These are phyloP conservation scores for Mizuhopecten yessoensis DNA, from an alignment of 1,140 invertebrate genomes.

Conservation along the genomic window DNA sequence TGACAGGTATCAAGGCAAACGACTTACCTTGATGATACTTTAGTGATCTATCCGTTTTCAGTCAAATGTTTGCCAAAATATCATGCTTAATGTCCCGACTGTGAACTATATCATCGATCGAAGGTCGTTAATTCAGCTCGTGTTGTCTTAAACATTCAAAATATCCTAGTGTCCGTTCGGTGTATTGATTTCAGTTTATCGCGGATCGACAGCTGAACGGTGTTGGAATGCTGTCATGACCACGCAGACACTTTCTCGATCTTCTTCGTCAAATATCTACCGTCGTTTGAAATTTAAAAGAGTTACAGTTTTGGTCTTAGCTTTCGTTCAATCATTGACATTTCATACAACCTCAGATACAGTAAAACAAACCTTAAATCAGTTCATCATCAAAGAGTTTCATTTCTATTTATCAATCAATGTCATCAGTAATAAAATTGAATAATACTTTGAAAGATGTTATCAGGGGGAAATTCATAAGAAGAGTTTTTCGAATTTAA, in stretches of 20 bases:
- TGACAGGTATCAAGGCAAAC: neutral
- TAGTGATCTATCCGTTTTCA: neutral
- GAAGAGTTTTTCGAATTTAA: too few species aligned
- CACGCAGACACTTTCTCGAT: neutral
- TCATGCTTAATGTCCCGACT: neutral
- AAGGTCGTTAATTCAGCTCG: neutral
- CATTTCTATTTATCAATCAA: too few species aligned
- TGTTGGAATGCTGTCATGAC: neutral
- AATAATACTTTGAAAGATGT: too few species aligned
- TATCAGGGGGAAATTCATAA: too few species aligned
- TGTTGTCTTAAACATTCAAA: constrained; percentile 21
- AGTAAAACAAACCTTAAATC: too few species aligned
- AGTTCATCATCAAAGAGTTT: too few species aligned
- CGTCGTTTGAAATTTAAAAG: too few species aligned
- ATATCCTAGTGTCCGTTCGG: neutral
- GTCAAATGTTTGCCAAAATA: constrained; percentile 27
- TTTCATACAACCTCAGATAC: too few species aligned
- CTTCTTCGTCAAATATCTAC: too few species aligned
- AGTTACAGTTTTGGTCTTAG: too few species aligned
- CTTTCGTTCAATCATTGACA: too few species aligned
- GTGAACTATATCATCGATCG: neutral
- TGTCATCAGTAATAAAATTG: too few species aligned
- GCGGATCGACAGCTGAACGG: neutral
- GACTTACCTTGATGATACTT: constrained; percentile 11
- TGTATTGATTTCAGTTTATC: constrained; percentile 1